Conservation (phyloP, 2,888 invertebrate species). For the Epinotia demarniana region DNA sequence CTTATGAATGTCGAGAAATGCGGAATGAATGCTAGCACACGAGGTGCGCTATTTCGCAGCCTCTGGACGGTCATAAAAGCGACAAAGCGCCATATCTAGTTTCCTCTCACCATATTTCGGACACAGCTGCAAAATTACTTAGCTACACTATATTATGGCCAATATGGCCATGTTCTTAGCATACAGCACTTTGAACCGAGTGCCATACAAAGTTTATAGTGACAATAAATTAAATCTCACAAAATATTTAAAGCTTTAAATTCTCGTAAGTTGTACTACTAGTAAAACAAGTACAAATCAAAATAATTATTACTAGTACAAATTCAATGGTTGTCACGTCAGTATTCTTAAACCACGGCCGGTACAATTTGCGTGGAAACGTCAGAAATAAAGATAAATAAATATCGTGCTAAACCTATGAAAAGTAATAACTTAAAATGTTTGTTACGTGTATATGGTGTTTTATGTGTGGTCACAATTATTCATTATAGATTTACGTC, state of each 20-base stretch:
- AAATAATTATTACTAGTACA: too few relatives aligned
- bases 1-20: conserved; percentile 51
- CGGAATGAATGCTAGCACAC: conserved; percentile 57
- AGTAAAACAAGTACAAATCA: too few relatives aligned
- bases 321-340: too few relatives aligned
- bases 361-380: too few relatives aligned
- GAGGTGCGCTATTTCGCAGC: conserved; percentile 56
- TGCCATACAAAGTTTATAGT: conserved; percentile 25
- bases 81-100: conserved; percentile 64
- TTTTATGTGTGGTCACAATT: not conserved
- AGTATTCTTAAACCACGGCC: too few relatives aligned
- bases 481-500: not conserved
- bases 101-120: conserved; percentile 61
- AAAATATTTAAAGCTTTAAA: not conserved
- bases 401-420: too few relatives aligned
- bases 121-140: conserved; percentile 55
- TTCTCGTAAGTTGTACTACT: too few relatives aligned
- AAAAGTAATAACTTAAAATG: too few relatives aligned
- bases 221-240: not conserved
- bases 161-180: conserved; percentile 28
- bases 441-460: too few relatives aligned
- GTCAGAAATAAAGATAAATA: too few relatives aligned
- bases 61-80: conserved; percentile 64
- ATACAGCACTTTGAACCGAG: conserved; percentile 28
- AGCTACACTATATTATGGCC: conserved; percentile 36